Percentiles rank a stretch among this genome's conserved stretches.
Evolutionary conservation across 2,797 vertebrate species (phyloP).

Genomic region (Sphenopsis melanotis): DNA sequence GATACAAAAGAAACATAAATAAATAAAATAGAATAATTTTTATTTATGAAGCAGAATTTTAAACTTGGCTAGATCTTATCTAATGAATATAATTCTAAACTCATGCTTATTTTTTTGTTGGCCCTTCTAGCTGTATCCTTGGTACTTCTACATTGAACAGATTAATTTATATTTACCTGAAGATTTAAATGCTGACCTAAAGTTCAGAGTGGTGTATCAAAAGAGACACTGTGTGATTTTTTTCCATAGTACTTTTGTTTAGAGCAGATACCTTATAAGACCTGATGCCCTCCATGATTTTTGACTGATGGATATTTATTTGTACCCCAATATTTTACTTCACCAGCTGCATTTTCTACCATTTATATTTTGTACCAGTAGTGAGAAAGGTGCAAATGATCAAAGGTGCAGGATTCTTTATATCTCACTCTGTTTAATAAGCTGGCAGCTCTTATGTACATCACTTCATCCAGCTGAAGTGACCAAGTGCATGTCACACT

Average conservation of each 20-base stretch:
- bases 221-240: not conserved
- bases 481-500: not conserved
- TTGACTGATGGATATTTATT: not conserved
- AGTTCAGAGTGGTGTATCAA: not conserved
- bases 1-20: not conserved
- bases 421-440: not conserved
- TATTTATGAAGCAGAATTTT: not conserved
- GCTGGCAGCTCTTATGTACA: not conserved
- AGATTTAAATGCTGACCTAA: not conserved
- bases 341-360: not conserved
- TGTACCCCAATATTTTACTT: not conserved
- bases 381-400: not conserved
- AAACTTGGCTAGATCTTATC: not conserved
- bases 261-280: not conserved
- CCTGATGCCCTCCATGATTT: not conserved
- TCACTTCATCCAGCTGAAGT: not conserved
- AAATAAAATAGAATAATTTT: not conserved
- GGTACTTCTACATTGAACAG: not conserved
- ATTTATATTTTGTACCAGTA: not conserved
- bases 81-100: not conserved
- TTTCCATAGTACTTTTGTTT: not conserved
- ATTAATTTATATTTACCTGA: not conserved
- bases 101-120: not conserved
- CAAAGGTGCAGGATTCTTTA: not conserved
- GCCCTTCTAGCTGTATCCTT: not conserved